A percentile compares a stretch with the other conserved stretches of the same genome.
phyloP scores from a whole-genome alignment of 2,797 vertebrate genomes.

The Vultur gryphus region DNA sequence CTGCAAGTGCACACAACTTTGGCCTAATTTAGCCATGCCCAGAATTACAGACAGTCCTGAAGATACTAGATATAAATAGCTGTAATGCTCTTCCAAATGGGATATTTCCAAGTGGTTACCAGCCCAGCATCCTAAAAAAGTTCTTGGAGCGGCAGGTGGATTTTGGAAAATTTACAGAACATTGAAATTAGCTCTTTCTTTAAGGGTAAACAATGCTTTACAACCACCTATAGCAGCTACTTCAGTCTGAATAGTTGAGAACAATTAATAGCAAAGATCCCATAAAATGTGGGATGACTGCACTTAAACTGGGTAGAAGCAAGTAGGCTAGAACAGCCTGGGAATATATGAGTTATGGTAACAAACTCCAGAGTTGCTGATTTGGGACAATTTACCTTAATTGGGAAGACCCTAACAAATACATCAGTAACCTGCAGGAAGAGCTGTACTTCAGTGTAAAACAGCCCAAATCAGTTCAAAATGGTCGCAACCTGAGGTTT shows the following conservation, averaged over 20 bases:
- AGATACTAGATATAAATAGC: background rate
- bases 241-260: background rate
- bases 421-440: background rate
- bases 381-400: background rate
- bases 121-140: background rate
- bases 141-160: background rate
- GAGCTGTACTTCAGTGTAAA: background rate
- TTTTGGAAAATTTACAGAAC: background rate
- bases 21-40: background rate
- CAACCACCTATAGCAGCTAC: background rate
- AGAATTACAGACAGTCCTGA: background rate
- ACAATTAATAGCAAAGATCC: background rate
- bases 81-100: background rate
- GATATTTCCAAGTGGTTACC: background rate
- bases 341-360: background rate
- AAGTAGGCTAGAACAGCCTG: background rate
- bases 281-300: background rate
- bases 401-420: background rate
- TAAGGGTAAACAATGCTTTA: background rate
- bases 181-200: background rate
- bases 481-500: background rate
- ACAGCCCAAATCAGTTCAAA: background rate
- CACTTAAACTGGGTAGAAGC: background rate
- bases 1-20: background rate
- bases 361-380: background rate